Evolutionary conservation across 2,113 vertebrate genomes (phyloP).

Genomic region (Callorhinus ursinus): DNA sequence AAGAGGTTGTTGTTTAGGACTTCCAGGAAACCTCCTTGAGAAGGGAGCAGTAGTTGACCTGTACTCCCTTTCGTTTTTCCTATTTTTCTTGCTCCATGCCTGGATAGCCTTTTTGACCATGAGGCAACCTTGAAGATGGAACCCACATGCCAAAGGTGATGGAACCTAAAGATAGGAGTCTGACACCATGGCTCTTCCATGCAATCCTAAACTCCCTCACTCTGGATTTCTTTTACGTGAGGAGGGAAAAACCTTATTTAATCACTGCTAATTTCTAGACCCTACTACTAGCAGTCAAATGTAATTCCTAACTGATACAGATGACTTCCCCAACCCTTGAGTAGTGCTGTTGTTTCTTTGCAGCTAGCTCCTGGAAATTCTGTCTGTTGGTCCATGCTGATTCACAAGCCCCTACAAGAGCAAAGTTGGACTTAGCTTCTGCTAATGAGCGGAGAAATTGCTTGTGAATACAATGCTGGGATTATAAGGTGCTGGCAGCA

Average conservation of each 20-base stretch:
- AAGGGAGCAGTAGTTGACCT: not conserved
- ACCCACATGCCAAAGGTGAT: not conserved
- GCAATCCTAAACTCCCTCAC: not conserved
- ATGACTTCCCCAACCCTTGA: not conserved
- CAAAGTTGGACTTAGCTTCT: slow-evolving; percentile 58
- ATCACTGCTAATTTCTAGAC: slow-evolving; percentile 16
- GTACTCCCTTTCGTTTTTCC: not conserved
- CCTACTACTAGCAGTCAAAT: not conserved
- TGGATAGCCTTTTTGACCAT: not conserved
- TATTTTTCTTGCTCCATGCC: not conserved
- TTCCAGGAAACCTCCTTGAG: not conserved
- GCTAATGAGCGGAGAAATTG: slow-evolving; percentile 74
- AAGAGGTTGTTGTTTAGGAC: not conserved
- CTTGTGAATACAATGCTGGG: slow-evolving; percentile 74
- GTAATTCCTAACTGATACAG: slow-evolving; percentile 34
- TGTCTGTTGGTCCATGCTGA: slow-evolving; percentile 46
- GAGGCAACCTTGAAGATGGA: not conserved
- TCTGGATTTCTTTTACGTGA: not conserved
- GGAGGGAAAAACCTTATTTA: not conserved
- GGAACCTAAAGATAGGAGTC: not conserved
- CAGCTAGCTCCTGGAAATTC: slow-evolving; percentile 62
- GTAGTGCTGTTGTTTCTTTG: slow-evolving; percentile 59
- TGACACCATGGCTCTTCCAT: not conserved
- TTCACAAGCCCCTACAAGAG: slow-evolving; percentile 74
- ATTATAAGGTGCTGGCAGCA: slow-evolving; percentile 75